Conservation (phyloP, 2,888 invertebrate species). For the Oxycera nigricornis region DNA sequence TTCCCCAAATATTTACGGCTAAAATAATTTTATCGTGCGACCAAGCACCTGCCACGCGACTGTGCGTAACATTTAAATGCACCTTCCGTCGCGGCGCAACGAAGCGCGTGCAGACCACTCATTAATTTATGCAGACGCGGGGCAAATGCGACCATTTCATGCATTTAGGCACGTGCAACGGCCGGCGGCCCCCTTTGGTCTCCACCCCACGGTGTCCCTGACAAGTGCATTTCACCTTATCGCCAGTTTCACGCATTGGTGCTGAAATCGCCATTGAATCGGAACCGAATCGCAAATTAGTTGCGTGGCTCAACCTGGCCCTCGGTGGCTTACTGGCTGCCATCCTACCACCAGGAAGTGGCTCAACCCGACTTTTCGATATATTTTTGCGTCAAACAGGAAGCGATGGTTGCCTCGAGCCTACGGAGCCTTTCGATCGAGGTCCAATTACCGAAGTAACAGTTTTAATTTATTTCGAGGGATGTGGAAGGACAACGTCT, state of each 20-base stretch:
- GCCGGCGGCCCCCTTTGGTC: slow-evolving; percentile 15
- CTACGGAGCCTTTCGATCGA: slow-evolving; percentile 25
- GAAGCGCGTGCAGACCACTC: slow-evolving; percentile 26
- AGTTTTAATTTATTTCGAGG: slow-evolving; percentile 41
- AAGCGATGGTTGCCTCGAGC: slow-evolving; percentile 27
- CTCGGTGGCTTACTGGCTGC: not conserved
- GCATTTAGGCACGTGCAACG: slow-evolving; percentile 43
- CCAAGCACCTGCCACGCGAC: slow-evolving; percentile 59
- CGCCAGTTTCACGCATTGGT: slow-evolving; percentile 17
- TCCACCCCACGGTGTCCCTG: not conserved
- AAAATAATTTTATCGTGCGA: slow-evolving; percentile 51
- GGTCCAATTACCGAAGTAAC: slow-evolving; percentile 33
- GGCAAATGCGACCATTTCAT: slow-evolving; percentile 29
- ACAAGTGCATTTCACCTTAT: slow-evolving; percentile 31
- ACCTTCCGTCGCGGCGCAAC: slow-evolving; percentile 30
- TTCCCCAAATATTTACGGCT: slow-evolving; percentile 28
- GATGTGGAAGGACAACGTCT: slow-evolving; percentile 43
- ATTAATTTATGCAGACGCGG: slow-evolving; percentile 34
- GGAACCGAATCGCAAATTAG: slow-evolving; percentile 3
- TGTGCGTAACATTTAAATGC: slow-evolving; percentile 43
- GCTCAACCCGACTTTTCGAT: not conserved
- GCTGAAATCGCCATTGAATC: slow-evolving; percentile 17
- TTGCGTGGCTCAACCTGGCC: not conserved
- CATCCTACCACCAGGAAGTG: not conserved
- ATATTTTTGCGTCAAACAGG: slow-evolving; percentile 24